Percentiles rank a stretch among this genome's conserved stretches.
phyloP scores from a whole-genome alignment of 1,140 invertebrate genomes.

The Drosophila tropicalis region DNA sequence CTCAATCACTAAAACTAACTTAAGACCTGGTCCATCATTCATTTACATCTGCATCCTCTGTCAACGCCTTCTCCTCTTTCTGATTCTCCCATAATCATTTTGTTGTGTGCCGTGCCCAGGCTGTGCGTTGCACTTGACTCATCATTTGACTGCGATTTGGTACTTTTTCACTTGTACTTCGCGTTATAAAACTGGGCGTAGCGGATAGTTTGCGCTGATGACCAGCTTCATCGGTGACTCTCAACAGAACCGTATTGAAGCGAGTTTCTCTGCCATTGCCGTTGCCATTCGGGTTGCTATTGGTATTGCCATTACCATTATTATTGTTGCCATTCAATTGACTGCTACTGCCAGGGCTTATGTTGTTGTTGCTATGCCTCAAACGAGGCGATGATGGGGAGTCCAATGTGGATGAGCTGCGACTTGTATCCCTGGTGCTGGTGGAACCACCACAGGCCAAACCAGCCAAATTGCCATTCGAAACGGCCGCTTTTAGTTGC shows the following conservation, averaged over 20 bases:
- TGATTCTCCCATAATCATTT: slow-evolving; percentile 85
- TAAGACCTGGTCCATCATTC: slow-evolving; percentile 41
- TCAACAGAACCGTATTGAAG: slow-evolving; percentile 65
- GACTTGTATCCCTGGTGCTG: slow-evolving; percentile 69
- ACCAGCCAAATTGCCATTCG: slow-evolving; percentile 74
- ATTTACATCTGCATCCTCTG: not conserved
- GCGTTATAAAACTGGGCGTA: slow-evolving; percentile 86
- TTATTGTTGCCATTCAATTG: slow-evolving; percentile 44
- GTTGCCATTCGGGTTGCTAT: slow-evolving; percentile 39
- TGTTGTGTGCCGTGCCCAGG: slow-evolving; percentile 93
- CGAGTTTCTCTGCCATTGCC: slow-evolving; percentile 58
- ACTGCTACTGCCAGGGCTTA: slow-evolving; percentile 58
- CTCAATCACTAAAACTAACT: slow-evolving; percentile 27
- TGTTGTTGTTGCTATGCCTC: slow-evolving; percentile 63
- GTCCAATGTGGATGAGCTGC: slow-evolving; percentile 74
- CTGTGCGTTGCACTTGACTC: slow-evolving; percentile 90
- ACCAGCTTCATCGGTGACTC: slow-evolving; percentile 80
- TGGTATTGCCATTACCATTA: slow-evolving; percentile 37
- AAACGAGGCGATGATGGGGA: slow-evolving; percentile 70
- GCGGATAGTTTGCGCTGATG: slow-evolving; percentile 81
- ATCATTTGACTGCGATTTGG: slow-evolving; percentile 92
- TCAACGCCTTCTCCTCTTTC: not conserved
- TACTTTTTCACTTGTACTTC: slow-evolving; percentile 92
- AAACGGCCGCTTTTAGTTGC: slow-evolving; percentile 86
- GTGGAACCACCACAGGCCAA: slow-evolving; percentile 66